phyloP scores from a whole-genome alignment of 2,888 invertebrate species.

The Eupithecia inturbata region DNA sequence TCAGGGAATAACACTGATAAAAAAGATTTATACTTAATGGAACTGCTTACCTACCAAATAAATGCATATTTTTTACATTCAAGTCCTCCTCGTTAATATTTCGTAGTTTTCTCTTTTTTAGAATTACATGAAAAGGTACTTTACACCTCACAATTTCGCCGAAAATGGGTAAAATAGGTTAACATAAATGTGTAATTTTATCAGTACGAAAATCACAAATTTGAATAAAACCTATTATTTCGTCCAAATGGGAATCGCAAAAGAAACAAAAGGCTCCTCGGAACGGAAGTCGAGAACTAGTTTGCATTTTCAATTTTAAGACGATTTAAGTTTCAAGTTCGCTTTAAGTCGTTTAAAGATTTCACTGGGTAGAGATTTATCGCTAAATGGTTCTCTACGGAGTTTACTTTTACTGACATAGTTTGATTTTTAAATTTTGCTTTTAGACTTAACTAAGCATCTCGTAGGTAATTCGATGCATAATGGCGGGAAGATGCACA shows the following conservation, averaged over 20 bases:
- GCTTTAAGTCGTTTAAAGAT: slow-evolving; percentile 66
- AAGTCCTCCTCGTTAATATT: no score
- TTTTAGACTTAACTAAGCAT: slow-evolving; percentile 19
- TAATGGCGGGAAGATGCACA: not conserved
- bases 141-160: no score
- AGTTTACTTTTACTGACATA: slow-evolving; percentile 40
- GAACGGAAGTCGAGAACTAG: slow-evolving; percentile 63
- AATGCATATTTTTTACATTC: no score
- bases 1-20: no score
- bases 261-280: slow-evolving; percentile 57
- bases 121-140: no score
- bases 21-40: no score
- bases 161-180: no score
- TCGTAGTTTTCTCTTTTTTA: no score
- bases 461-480: not conserved
- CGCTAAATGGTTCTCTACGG: slow-evolving; percentile 56
- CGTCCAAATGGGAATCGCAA: slow-evolving; percentile 43
- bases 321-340: slow-evolving; percentile 76
- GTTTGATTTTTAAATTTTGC: slow-evolving; percentile 39
- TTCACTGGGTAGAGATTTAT: slow-evolving; percentile 64
- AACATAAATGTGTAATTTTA: not conserved
- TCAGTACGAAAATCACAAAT: slow-evolving; percentile 14
- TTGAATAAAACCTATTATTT: slow-evolving; percentile 31
- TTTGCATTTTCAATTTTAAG: slow-evolving; percentile 80
- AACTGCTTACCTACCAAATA: no score